Percentiles rank a stretch among this genome's conserved stretches.
These are phyloP conservation scores for Bambusicola thoracicus DNA, from an alignment of 2,113 vertebrate genomes.

Conservation along the genomic window DNA sequence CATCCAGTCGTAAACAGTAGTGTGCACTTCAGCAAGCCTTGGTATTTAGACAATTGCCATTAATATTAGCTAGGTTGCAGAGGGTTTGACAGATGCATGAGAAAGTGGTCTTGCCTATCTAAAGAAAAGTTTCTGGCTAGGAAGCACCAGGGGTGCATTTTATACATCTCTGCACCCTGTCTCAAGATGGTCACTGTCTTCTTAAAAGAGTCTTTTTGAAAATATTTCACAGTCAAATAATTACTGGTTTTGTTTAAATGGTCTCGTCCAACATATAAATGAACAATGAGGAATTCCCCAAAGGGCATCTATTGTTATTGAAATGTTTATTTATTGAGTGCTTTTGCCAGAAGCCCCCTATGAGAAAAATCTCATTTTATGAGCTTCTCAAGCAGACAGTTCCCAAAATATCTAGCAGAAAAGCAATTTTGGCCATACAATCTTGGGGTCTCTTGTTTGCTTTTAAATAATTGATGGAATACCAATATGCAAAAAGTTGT, in stretches of 20 bases:
- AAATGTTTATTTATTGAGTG: constrained; percentile 68
- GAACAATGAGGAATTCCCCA: constrained; percentile 26
- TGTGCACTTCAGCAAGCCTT: neutral
- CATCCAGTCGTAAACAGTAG: neutral
- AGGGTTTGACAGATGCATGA: neutral
- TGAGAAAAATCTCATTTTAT: constrained; percentile 59
- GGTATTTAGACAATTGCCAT: neutral
- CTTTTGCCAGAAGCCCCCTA: constrained; percentile 45
- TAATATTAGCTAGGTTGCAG: neutral
- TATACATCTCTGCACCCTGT: neutral
- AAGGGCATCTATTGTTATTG: constrained; percentile 49
- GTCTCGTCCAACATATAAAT: constrained; percentile 4
- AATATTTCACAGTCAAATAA: neutral
- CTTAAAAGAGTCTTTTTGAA: neutral
- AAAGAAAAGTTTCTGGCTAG: neutral
- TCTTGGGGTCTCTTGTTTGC: constrained; percentile 35
- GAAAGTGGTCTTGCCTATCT: neutral
- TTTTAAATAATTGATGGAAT: constrained; percentile 34
- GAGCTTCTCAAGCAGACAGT: constrained; percentile 50
- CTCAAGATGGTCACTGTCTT: neutral
- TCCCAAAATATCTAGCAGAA: constrained; percentile 48
- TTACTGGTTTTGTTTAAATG: constrained; percentile 26
- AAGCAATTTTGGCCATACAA: constrained; percentile 54
- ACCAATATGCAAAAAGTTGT: neutral
- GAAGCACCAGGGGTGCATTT: neutral